Evolutionary conservation across 2,888 invertebrate genomes (phyloP), one percentile per base, ranked within the genome.

Genomic region (Euzophera pinguis): DNA sequence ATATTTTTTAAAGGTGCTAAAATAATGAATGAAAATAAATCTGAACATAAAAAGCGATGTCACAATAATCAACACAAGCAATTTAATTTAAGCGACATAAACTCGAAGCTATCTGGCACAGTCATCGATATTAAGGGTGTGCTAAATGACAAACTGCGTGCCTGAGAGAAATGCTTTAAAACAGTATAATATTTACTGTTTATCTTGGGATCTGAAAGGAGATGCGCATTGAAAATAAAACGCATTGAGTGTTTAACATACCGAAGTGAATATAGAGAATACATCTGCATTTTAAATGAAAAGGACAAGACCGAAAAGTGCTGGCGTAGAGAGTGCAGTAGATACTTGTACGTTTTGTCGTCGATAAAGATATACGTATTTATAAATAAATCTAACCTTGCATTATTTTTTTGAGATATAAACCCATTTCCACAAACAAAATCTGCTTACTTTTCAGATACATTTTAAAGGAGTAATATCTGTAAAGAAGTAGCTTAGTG

Each of bases 21-120:
- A 71, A 70, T 51, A 69, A 66, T 67, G 68, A 63, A 62, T 63
- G 59, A 67, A 67, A 74, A 81, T 85, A 84, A 81, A 83, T 84
- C 78, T 79, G 62, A 71, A 68, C 68, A 66, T 76, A 82, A 84
- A 84, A 84, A 78, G 78, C 75, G 64, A 62, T 80, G 85, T 84
- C 83, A 81, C 75, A 79, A 84, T 81, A 84, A 87, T 84, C 83
- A 85, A 82, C 81, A 74, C 76, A 69, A 72, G 84, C 80, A 79
- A 87, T 87, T 88, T 85, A 85, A 86, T 85, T 83, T 78, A 82
- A 84, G 80, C 77, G 87, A 89, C 87, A 82, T 86, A 84, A 87
- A 85, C 86, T 84, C 78, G 78, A 62, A 65, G 73, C 73, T 84
- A 87, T 88, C 87, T 85, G 79, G 76, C 78, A 68, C 76, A 71